Evolutionary conservation across 2,797 vertebrate genomes (phyloP).

Genomic region (Etheostoma perlongum): DNA sequence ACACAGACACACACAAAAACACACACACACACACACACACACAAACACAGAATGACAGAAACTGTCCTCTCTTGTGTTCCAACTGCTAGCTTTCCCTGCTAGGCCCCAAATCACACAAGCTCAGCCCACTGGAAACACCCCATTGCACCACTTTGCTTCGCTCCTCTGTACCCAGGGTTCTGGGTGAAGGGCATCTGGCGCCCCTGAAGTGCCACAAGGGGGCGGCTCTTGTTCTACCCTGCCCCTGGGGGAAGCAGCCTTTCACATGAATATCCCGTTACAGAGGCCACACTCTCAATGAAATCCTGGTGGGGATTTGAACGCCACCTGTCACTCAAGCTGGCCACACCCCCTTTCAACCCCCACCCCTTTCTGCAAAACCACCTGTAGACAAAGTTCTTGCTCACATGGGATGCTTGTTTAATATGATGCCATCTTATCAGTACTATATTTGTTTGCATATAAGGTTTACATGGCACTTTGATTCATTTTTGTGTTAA

Average conservation of each 20-base stretch:
- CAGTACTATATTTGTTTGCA: not conserved
- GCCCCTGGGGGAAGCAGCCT: conserved; percentile 65
- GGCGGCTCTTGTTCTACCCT: conserved; percentile 69
- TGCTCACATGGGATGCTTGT: conserved; percentile 5
- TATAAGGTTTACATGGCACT: not conserved
- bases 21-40: conserved; percentile 28
- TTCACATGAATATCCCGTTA: conserved; percentile 86
- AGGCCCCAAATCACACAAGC: conserved; percentile 68
- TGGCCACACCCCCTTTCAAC: conserved; percentile 44
- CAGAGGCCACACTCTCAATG: conserved; percentile 80
- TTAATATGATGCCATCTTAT: not conserved
- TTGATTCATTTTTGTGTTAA: not conserved
- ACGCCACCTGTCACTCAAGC: conserved; percentile 75
- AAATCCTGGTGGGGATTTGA: conserved; percentile 77
- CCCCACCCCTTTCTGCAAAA: conserved; percentile 23
- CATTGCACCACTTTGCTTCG: conserved; percentile 22
- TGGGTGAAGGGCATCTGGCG: conserved; percentile 41
- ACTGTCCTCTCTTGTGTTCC: conserved; percentile 59
- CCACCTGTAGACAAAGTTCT: conserved; percentile 56
- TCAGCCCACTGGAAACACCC: conserved; percentile 64
- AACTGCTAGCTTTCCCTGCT: conserved; percentile 53
- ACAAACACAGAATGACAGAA: conserved; percentile 54
- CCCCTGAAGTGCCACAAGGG: conserved; percentile 69
- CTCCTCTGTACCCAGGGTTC: conserved; percentile 37
- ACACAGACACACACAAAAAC: conserved; percentile 11